A percentile compares a stretch with the other conserved stretches of the same genome.
phyloP scores from a whole-genome alignment of 2,888 invertebrate genomes.

The Lycophotia porphyrea region DNA sequence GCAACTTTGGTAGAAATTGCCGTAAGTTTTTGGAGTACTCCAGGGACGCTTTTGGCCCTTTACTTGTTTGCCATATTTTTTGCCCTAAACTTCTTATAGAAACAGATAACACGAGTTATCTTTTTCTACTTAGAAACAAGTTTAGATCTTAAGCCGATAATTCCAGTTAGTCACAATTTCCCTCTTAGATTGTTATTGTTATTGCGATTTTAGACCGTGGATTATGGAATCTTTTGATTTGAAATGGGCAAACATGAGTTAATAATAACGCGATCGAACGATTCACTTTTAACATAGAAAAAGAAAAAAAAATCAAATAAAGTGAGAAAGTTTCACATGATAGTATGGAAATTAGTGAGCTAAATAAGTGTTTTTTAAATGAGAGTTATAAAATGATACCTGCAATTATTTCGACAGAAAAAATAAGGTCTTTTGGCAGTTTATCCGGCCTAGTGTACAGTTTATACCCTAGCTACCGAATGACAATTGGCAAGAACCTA shows the following conservation, averaged over 20 bases:
- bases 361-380: background rate
- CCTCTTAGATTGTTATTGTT: conserved; percentile 17
- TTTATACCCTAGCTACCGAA: background rate
- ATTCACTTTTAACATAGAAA: background rate
- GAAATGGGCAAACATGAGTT: background rate
- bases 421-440: background rate
- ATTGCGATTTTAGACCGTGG: conserved; percentile 13
- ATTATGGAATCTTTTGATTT: conserved; percentile 47
- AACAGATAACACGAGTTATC: background rate
- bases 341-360: background rate
- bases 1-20: background rate
- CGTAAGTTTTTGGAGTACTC: conserved; percentile 16
- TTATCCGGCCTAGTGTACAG: background rate
- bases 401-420: background rate
- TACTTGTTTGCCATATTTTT: background rate
- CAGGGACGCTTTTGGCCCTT: conserved; percentile 22
- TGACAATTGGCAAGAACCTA: background rate
- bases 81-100: background rate
- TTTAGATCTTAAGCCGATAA: background rate
- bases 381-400: background rate
- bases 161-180: conserved; percentile 44
- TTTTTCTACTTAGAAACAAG: conserved; percentile 7
- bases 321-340: background rate
- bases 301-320: too few species aligned
- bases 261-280: background rate